Conservation (phyloP, 2,113 vertebrate genomes). For the Lates calcarifer region DNA sequence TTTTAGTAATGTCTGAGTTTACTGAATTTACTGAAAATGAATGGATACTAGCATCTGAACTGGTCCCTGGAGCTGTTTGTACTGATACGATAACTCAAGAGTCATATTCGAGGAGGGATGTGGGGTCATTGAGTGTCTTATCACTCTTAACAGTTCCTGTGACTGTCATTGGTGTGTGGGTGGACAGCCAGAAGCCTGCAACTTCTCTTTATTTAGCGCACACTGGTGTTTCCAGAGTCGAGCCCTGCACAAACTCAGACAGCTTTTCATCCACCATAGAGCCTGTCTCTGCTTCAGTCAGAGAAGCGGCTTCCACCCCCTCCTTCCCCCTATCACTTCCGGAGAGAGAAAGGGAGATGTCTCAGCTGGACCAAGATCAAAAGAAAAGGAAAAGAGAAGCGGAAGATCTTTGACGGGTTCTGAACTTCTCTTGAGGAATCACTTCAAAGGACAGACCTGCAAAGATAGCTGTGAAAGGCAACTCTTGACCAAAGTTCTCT, state of each 20-base stretch:
- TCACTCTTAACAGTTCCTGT: conserved; percentile 51
- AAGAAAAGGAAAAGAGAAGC: conserved; percentile 45
- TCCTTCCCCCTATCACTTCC: conserved; percentile 70
- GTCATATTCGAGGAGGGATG: conserved; percentile 46
- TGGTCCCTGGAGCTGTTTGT: conserved; percentile 44
- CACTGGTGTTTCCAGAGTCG: conserved; percentile 58
- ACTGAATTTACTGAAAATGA: conserved; percentile 27
- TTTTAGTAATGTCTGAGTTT: conserved; percentile 38
- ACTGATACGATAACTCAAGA: conserved; percentile 29
- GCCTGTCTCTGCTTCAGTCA: conserved; percentile 43
- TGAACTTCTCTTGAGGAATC: conserved; percentile 22
- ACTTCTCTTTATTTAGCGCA: conserved; percentile 60
- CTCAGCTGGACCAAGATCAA: conserved; percentile 69
- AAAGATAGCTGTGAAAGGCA: conserved; percentile 49
- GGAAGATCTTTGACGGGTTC: conserved; percentile 51
- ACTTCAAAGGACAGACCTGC: conserved; percentile 64
- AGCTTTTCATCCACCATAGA: conserved; percentile 74
- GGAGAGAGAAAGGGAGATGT: conserved; percentile 65
- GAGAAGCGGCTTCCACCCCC: conserved; percentile 49
- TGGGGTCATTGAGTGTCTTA: conserved; percentile 47
- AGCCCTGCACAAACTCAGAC: conserved; percentile 75
- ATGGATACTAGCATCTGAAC: conserved; percentile 19
- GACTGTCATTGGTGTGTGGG: conserved; percentile 56
- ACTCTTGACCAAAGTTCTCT: conserved; percentile 1
- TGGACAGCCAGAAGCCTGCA: conserved; percentile 63